Conservation (phyloP, 2,113 vertebrate species). For the Anser brachyrhynchus region DNA sequence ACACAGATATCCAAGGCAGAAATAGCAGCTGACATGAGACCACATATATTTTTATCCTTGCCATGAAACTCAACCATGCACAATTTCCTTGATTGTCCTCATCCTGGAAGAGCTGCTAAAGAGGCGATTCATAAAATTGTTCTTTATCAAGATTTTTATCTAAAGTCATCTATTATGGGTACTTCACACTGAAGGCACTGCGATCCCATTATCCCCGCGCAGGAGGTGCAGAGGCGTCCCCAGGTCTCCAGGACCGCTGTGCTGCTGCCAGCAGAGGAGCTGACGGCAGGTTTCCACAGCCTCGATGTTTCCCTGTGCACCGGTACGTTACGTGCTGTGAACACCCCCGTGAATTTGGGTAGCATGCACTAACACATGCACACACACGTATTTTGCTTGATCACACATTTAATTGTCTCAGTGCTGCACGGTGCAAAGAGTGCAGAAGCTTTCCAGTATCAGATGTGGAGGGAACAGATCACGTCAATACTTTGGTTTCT, state of each 20-base stretch:
- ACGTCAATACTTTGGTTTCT: neutral
- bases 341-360: neutral
- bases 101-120: neutral
- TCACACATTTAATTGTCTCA: neutral
- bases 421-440: neutral
- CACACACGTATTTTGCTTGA: neutral
- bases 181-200: neutral
- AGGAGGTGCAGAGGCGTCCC: accelerated
- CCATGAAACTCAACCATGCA: neutral
- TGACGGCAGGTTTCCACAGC: too few species aligned
- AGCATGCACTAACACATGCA: neutral
- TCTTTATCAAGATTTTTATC: neutral
- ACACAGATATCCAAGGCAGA: neutral
- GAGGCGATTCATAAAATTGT: neutral
- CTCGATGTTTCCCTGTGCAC: neutral
- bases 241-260: too few species aligned
- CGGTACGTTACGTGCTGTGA: neutral
- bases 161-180: neutral
- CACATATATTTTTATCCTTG: neutral
- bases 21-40: neutral
- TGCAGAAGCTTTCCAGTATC: neutral
- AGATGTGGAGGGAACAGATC: neutral
- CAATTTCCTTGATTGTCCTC: neutral
- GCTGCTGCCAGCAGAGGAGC: too few species aligned
- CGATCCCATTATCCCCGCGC: neutral